These are phyloP conservation scores for Aphis gossypii DNA, from an alignment of 1,140 invertebrate species.

Conservation along the genomic window DNA sequence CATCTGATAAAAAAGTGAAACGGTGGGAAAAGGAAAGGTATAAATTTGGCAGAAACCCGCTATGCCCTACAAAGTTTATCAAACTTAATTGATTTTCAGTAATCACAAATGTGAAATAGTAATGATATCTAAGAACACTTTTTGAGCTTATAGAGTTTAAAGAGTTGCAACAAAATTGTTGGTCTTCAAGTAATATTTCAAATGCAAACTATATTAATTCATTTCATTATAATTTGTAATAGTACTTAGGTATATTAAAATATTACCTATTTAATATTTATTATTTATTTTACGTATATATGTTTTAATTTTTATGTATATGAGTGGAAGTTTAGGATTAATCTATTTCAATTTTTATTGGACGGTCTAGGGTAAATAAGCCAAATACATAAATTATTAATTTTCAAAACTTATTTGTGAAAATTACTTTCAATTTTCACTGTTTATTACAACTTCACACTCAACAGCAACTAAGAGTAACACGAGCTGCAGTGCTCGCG, in stretches of 20 bases:
- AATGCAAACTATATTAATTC: background rate
- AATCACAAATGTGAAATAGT: background rate
- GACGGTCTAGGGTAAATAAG: too few relatives aligned
- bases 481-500: background rate
- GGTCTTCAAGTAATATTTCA: background rate
- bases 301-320: background rate
- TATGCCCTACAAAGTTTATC: background rate
- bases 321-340: background rate
- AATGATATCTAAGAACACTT: background rate
- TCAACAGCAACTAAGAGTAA: background rate
- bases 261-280: too few relatives aligned
- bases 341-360: background rate
- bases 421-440: background rate
- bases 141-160: background rate
- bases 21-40: too few relatives aligned
- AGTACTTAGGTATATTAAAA: too few relatives aligned
- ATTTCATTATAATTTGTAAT: too few relatives aligned
- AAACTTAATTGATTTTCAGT: background rate
- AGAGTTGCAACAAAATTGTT: background rate
- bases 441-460: background rate
- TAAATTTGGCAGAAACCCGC: too few relatives aligned
- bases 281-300: too few relatives aligned
- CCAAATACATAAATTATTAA: background rate
- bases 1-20: too few relatives aligned
- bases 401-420: too few relatives aligned